Evolutionary conservation across 2,797 vertebrate genomes (phyloP).

Genomic region (Galaxias olidus): DNA sequence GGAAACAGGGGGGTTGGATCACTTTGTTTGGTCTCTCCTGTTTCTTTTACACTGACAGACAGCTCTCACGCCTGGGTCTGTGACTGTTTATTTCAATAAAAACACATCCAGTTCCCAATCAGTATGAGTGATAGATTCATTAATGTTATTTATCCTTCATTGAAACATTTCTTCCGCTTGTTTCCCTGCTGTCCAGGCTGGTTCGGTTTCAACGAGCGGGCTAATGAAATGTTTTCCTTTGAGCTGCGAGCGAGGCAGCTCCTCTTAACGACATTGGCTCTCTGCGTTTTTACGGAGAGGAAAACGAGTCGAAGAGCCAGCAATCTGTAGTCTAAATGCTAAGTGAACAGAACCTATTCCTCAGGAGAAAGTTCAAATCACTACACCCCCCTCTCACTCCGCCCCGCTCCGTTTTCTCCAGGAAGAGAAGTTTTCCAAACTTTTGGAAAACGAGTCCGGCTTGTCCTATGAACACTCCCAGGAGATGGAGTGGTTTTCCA

Average conservation of each 20-base stretch:
- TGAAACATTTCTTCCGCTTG: no score
- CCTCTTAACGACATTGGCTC: neutral
- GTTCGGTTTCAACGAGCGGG: constrained; percentile 13
- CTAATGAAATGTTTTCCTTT: constrained; percentile 13
- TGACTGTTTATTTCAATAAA: no score
- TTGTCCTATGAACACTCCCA: constrained; percentile 24
- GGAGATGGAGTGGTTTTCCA: constrained; percentile 20
- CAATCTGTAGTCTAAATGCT: constrained; percentile 15
- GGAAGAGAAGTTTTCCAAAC: constrained; percentile 24
- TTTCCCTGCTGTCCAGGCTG: neutral
- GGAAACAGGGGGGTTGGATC: neutral
- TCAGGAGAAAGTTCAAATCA: constrained; percentile 25
- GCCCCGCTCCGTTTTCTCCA: constrained; percentile 12
- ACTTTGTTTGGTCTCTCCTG: neutral
- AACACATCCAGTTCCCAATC: no score
- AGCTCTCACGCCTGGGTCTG: neutral
- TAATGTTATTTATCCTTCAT: no score
- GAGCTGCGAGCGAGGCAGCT: constrained; percentile 8
- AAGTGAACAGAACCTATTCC: neutral
- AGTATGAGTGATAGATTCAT: no score
- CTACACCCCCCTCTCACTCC: constrained; percentile 16
- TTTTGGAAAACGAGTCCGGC: constrained; percentile 9
- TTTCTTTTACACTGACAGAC: neutral
- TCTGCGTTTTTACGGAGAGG: constrained; percentile 17
- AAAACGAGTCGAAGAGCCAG: constrained; percentile 24